phyloP scores from a whole-genome alignment of 2,113 vertebrate genomes.

The Catharus fuscescens region DNA sequence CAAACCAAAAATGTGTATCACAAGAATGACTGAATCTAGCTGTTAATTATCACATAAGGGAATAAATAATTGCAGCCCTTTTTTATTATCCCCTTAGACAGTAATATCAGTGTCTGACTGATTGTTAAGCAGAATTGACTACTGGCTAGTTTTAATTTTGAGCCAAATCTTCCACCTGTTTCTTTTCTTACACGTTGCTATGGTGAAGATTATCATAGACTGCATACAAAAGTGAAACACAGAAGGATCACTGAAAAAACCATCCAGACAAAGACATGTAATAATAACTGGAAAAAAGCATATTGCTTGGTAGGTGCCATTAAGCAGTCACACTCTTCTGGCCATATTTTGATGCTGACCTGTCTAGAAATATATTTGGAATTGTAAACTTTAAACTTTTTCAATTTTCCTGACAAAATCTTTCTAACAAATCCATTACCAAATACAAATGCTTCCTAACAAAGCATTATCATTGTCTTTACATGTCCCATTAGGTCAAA shows the following conservation, averaged over 20 bases:
- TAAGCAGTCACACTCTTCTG: constrained; percentile 46
- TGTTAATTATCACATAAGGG: not conserved
- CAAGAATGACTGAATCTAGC: not conserved
- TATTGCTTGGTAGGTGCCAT: constrained; percentile 13
- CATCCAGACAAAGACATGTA: not conserved
- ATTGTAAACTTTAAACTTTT: constrained; percentile 36
- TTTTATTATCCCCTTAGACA: not conserved
- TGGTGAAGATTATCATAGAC: constrained; percentile 34
- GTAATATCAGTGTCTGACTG: not conserved
- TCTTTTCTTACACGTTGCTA: not conserved
- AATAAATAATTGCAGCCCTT: not conserved
- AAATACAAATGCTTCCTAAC: not conserved
- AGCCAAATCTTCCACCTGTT: constrained; percentile 19
- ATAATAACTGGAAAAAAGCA: not conserved
- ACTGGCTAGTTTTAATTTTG: constrained; percentile 29
- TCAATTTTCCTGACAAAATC: constrained; percentile 48
- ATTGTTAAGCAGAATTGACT: not conserved
- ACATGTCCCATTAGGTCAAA: not conserved
- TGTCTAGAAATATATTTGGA: constrained; percentile 45
- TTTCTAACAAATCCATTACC: not conserved
- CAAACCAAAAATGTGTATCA: not conserved
- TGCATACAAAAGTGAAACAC: not conserved
- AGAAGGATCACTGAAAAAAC: not conserved
- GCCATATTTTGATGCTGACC: constrained; percentile 41
- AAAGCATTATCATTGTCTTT: not conserved